These are phyloP conservation scores for Nephila pilipes DNA, from an alignment of 1,140 invertebrate species.

Conservation along the genomic window DNA sequence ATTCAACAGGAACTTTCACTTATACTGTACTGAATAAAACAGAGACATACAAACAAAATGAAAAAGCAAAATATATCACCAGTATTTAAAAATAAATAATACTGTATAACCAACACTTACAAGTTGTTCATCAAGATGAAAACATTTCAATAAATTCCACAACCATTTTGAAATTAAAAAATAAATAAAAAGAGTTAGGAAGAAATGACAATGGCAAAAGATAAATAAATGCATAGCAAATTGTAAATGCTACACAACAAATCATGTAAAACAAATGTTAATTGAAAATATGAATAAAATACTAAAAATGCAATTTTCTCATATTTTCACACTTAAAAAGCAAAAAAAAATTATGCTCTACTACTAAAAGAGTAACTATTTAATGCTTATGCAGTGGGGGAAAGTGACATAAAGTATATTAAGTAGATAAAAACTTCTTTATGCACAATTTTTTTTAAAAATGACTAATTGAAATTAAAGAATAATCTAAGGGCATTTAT, in stretches of 20 bases:
- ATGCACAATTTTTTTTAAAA: too few relatives aligned
- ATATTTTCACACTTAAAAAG: neutral
- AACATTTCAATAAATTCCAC: neutral
- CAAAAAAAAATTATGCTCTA: neutral
- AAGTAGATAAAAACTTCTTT: neutral
- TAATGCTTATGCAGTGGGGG: neutral
- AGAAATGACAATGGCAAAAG: neutral
- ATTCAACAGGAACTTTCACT: neutral
- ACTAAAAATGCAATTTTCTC: neutral
- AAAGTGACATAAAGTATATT: neutral
- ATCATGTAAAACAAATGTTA: neutral
- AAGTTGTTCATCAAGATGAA: neutral
- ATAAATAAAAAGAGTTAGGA: neutral
- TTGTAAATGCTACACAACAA: neutral
- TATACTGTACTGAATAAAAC: neutral
- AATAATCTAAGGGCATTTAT: too few relatives aligned
- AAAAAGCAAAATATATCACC: constrained; percentile 8
- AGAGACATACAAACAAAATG: neutral
- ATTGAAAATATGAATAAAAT: neutral
- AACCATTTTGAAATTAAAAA: constrained; percentile 4
- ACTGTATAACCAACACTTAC: neutral
- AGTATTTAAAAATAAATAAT: neutral
- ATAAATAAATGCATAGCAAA: neutral
- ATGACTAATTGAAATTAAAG: too few relatives aligned
- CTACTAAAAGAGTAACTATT: neutral